Evolutionary conservation across 1,140 invertebrate genomes (phyloP).

Genomic region (Cephus cinctus): DNA sequence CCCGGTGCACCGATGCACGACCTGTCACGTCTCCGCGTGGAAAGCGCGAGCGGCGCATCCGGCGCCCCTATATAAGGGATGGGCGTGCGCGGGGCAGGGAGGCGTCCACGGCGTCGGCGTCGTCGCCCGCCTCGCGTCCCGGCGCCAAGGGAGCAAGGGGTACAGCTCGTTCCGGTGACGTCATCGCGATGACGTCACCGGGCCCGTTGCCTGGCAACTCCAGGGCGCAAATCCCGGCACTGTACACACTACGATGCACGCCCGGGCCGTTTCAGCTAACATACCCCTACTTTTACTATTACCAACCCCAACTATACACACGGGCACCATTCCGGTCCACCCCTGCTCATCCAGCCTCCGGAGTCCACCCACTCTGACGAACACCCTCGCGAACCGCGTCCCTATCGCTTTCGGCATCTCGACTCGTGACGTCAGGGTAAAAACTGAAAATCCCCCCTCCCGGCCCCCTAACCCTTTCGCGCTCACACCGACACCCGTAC

Average conservation of each 20-base stretch:
- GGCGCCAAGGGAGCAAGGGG: too few relatives aligned
- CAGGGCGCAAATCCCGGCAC: conserved; percentile 37
- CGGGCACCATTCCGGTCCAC: too few relatives aligned
- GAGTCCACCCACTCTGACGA: too few relatives aligned
- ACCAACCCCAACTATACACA: too few relatives aligned
- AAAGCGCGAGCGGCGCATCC: background rate
- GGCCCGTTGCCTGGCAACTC: conserved; percentile 31
- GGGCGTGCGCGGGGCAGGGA: background rate
- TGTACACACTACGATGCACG: conserved; percentile 10
- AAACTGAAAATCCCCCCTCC: too few relatives aligned
- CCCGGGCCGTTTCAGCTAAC: conserved; percentile 36
- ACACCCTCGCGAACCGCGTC: too few relatives aligned
- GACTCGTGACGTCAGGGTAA: too few relatives aligned
- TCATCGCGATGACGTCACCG: conserved; percentile 20
- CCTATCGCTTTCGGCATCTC: too few relatives aligned
- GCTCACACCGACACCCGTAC: too few relatives aligned
- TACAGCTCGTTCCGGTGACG: conserved; percentile 29
- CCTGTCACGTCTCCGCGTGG: conserved; percentile 3
- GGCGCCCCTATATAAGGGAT: background rate
- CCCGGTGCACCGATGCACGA: background rate
- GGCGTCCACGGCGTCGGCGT: background rate
- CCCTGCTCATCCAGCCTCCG: too few relatives aligned
- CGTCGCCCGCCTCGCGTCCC: background rate
- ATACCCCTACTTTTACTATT: conserved; percentile 20
- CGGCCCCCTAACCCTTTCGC: too few relatives aligned